Conservation (phyloP, 2,888 invertebrate species). For the Plemyria rubiginata region DNA sequence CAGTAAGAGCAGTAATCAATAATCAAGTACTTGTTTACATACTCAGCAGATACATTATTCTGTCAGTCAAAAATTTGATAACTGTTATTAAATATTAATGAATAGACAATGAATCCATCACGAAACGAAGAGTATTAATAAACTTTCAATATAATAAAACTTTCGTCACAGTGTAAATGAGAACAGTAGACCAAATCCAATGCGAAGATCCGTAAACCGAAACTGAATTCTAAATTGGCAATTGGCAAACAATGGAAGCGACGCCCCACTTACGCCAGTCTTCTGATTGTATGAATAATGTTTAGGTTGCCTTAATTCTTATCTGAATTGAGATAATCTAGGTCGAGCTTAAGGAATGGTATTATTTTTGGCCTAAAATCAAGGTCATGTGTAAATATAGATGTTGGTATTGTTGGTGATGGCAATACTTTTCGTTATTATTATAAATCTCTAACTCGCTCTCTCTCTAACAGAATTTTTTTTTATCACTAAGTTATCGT, state of each 20-base stretch:
- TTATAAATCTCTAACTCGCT: no score
- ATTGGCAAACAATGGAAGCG: constrained; percentile 26
- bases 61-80: constrained; percentile 14
- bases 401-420: no score
- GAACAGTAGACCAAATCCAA: constrained; percentile 25
- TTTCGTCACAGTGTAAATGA: constrained; percentile 27
- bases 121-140: constrained; percentile 2
- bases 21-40: no score
- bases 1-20: no score
- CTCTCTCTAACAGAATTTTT: no score
- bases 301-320: constrained; percentile 68
- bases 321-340: constrained; percentile 60
- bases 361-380: not conserved
- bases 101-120: constrained; percentile 20
- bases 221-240: constrained; percentile 27
- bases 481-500: no score
- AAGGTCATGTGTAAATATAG: no score
- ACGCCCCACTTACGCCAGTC: constrained; percentile 67
- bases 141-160: constrained; percentile 14
- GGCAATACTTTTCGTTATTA: no score
- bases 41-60: not conserved
- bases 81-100: constrained; percentile 18
- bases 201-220: constrained; percentile 17
- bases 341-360: constrained; percentile 28
- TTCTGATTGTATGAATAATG: constrained; percentile 51